Conservation (phyloP, 2,888 invertebrate species). For the Lacanobia oleracea region DNA sequence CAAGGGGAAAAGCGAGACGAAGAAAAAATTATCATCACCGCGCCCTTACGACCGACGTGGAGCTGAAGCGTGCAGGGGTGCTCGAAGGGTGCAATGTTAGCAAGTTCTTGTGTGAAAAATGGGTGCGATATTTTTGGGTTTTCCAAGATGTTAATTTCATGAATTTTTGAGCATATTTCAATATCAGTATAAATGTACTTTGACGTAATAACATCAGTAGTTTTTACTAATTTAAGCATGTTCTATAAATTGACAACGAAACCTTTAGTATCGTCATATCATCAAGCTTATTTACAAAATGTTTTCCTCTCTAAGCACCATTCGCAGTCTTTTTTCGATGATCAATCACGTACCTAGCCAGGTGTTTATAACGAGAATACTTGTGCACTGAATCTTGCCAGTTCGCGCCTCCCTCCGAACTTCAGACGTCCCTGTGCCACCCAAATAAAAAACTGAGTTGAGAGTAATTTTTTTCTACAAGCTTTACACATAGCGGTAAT, state of each 20-base stretch:
- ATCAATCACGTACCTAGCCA: constrained; percentile 52
- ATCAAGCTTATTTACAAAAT: neutral
- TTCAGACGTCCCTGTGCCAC: constrained; percentile 66
- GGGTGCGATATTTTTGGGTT: constrained; percentile 15
- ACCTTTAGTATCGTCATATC: no score
- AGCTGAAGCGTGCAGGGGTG: constrained; percentile 26
- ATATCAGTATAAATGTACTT: no score
- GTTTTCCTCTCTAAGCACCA: neutral
- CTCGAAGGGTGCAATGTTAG: constrained; percentile 25
- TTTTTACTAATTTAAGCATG: neutral
- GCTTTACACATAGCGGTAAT: constrained; percentile 87
- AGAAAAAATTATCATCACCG: constrained; percentile 84
- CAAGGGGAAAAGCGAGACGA: constrained; percentile 71
- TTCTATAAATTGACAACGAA: neutral
- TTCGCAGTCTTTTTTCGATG: constrained; percentile 1
- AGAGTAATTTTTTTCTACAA: constrained; percentile 87
- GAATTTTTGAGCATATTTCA: neutral
- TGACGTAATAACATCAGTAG: neutral
- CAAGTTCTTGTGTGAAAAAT: constrained; percentile 25
- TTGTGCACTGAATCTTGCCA: constrained; percentile 50
- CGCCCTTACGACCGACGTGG: constrained; percentile 63
- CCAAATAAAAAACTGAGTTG: constrained; percentile 82
- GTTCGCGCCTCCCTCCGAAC: constrained; percentile 51
- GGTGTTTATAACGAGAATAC: constrained; percentile 53
- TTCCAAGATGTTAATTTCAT: constrained; percentile 7